phyloP scores from a whole-genome alignment of 2,113 vertebrate genomes.

The Oreochromis aureus region DNA sequence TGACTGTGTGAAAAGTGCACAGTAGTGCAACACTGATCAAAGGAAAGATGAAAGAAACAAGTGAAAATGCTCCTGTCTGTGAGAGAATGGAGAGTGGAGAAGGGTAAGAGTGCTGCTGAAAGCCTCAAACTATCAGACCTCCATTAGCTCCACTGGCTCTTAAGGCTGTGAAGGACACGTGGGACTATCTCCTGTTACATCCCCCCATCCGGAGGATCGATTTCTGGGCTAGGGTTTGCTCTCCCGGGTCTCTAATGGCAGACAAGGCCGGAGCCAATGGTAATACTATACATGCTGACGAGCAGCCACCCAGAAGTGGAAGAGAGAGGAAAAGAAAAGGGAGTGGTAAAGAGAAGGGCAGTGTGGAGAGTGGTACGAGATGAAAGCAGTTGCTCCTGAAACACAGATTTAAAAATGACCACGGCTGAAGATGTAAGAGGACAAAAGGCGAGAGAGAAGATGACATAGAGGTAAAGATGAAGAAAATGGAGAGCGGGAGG shows the following conservation, averaged over 20 bases:
- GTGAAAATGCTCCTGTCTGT: background rate
- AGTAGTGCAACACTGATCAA: background rate
- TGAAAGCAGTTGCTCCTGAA: conserved; percentile 31
- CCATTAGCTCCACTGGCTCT: conserved; percentile 59
- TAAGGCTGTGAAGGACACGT: conserved; percentile 66
- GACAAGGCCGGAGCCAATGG: conserved; percentile 85
- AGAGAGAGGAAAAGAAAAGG: conserved; percentile 20
- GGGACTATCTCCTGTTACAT: conserved; percentile 86
- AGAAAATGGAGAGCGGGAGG: background rate
- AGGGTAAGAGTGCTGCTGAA: conserved; percentile 41
- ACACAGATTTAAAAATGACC: background rate
- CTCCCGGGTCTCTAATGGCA: conserved; percentile 94
- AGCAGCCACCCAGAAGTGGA: conserved; percentile 42
- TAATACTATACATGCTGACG: conserved; percentile 93
- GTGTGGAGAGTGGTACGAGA: conserved; percentile 6
- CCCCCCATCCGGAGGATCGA: conserved; percentile 88
- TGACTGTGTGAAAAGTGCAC: background rate
- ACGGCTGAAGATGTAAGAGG: conserved; percentile 29
- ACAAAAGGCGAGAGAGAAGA: background rate
- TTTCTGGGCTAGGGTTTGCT: conserved; percentile 92
- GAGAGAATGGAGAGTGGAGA: conserved; percentile 24
- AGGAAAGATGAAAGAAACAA: background rate
- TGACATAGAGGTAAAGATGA: background rate
- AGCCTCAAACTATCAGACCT: conserved; percentile 49
- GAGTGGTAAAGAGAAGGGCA: conserved; percentile 68